These are phyloP conservation scores for Anguilla japonica DNA, from an alignment of 2,113 vertebrate genomes.

Conservation along the genomic window DNA sequence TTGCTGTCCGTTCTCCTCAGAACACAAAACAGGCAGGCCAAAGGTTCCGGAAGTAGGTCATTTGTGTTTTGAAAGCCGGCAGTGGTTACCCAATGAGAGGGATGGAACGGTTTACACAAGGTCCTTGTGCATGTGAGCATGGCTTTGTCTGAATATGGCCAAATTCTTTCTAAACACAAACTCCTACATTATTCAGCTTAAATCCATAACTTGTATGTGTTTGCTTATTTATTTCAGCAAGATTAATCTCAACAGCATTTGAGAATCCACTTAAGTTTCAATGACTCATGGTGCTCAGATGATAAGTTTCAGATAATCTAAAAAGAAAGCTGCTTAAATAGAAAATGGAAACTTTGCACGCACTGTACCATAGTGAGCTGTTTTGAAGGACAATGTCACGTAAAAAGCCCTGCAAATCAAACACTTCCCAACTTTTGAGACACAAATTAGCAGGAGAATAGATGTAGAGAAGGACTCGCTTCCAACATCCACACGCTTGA, in stretches of 20 bases:
- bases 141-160: background rate
- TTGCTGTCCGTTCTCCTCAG: constrained; percentile 25
- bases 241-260: background rate
- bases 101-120: constrained; percentile 50
- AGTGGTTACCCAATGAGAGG: constrained; percentile 56
- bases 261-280: background rate
- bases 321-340: background rate
- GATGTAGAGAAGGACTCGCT: background rate
- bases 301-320: background rate
- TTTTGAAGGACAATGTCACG: background rate
- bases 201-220: background rate
- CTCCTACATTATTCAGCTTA: background rate
- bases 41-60: constrained; percentile 62
- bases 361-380: background rate
- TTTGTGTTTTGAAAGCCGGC: constrained; percentile 47
- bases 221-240: background rate
- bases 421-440: background rate
- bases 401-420: background rate
- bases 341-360: background rate
- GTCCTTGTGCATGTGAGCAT: constrained; percentile 15
- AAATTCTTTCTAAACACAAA: background rate
- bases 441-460: background rate
- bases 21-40: constrained; percentile 41
- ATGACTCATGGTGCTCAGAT: background rate
- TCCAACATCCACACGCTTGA: background rate